Percentiles rank a stretch among this genome's conserved stretches.
phyloP scores from a whole-genome alignment of 1,140 invertebrate genomes.

The Gryon sp. region DNA sequence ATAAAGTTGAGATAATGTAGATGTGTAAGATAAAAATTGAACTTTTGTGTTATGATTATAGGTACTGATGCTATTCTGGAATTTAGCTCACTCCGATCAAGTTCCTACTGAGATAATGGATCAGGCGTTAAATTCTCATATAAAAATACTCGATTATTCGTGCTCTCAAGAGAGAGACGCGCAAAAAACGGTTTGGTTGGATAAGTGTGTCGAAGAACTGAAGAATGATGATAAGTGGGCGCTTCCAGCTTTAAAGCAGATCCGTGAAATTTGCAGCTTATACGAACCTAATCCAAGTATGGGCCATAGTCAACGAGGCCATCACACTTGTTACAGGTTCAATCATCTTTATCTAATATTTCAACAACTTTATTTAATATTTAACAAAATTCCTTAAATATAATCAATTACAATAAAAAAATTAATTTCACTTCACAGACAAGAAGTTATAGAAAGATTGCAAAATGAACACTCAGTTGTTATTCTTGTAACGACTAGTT shows the following conservation, averaged over 20 bases:
- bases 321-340: constrained; percentile 84
- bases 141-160: constrained; percentile 98
- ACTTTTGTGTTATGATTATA: too few relatives aligned
- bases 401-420: neutral
- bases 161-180: constrained; percentile 97
- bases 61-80: constrained; percentile 98
- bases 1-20: too few relatives aligned
- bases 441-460: constrained; percentile 93
- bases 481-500: constrained; percentile 95
- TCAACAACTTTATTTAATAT: too few relatives aligned
- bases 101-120: constrained; percentile 99
- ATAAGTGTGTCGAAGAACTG: constrained; percentile 96
- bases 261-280: constrained; percentile 96
- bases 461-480: constrained; percentile 96
- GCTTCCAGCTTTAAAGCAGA: constrained; percentile 95
- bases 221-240: constrained; percentile 94
- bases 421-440: constrained; percentile 79
- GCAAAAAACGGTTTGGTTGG: constrained; percentile 97
- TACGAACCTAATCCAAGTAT: constrained; percentile 91
- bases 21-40: too few relatives aligned
- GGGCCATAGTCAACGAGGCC: constrained; percentile 82
- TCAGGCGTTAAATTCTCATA: constrained; percentile 95
- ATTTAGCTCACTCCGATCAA: constrained; percentile 96
- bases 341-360: constrained; percentile 1
- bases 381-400: too few relatives aligned